Conservation (phyloP, 2,797 vertebrate species). For the Sebastes kiyomatsui region DNA sequence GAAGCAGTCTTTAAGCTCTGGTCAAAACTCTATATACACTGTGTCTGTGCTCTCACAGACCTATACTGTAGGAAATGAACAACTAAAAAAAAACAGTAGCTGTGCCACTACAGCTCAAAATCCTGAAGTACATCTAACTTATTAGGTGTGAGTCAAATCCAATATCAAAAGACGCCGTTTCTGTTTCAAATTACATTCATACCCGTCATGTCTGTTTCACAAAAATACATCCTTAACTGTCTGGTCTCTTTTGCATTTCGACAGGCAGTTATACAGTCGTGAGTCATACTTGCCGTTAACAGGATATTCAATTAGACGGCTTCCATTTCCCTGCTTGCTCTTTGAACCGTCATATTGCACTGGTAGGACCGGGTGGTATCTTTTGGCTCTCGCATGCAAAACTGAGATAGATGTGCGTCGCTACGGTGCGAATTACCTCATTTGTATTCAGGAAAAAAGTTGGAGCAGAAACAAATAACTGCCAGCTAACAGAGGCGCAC, state of each 20-base stretch:
- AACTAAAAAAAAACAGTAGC: neutral
- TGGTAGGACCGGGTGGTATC: neutral
- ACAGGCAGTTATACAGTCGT: neutral
- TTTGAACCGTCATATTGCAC: neutral
- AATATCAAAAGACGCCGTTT: constrained; percentile 31
- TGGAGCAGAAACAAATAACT: constrained; percentile 53
- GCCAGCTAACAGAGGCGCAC: constrained; percentile 3
- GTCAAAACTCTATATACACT: constrained; percentile 25
- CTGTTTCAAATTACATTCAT: constrained; percentile 38
- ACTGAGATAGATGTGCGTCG: constrained; percentile 24
- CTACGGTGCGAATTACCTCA: constrained; percentile 38
- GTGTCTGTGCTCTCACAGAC: neutral
- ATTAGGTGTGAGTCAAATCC: constrained; percentile 25
- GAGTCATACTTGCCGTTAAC: constrained; percentile 10
- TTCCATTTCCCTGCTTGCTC: constrained; percentile 13
- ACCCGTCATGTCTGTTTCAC: constrained; percentile 2
- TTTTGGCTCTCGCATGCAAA: neutral
- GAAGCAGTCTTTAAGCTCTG: constrained; percentile 32
- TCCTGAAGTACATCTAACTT: constrained; percentile 9
- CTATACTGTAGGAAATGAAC: constrained; percentile 1
- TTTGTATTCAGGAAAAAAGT: constrained; percentile 52
- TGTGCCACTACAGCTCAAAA: neutral
- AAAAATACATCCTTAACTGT: constrained; percentile 13
- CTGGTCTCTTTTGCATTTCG: constrained; percentile 8
- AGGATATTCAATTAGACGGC: constrained; percentile 30